Conservation (phyloP, 2,888 invertebrate genomes). For the Pherbina coryleti region DNA sequence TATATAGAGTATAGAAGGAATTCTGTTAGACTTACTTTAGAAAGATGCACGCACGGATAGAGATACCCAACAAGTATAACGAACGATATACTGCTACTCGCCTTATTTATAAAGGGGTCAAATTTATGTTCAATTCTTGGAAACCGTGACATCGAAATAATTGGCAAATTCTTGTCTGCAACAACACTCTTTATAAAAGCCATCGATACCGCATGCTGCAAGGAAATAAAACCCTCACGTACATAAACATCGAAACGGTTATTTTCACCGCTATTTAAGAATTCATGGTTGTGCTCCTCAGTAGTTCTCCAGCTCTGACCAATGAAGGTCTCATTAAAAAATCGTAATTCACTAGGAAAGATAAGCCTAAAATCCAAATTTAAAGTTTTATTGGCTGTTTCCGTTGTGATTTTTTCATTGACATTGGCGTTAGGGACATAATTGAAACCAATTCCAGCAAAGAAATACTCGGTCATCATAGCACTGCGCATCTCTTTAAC, state of each 20-base stretch:
- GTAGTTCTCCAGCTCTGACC: conserved; percentile 56
- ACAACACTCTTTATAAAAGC: conserved; percentile 59
- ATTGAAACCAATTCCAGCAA: conserved; percentile 66
- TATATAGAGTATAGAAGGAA: too few species aligned
- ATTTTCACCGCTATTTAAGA: conserved; percentile 56
- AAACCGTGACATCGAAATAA: conserved; percentile 52
- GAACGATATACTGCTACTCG: conserved; percentile 78
- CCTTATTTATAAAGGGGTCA: conserved; percentile 75
- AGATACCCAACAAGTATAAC: conserved; percentile 83
- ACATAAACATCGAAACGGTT: conserved; percentile 71
- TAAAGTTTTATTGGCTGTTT: neutral
- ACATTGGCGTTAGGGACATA: conserved; percentile 58
- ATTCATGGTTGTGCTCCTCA: conserved; percentile 40
- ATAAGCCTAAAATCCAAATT: conserved; percentile 51
- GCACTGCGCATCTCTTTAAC: conserved; percentile 41
- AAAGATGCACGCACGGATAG: conserved; percentile 75
- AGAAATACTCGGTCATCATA: conserved; percentile 42
- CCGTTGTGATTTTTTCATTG: conserved; percentile 57
- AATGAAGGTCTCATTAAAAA: conserved; percentile 37
- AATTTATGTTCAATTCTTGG: conserved; percentile 71
- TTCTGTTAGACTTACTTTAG: too few species aligned
- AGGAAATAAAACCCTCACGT: conserved; percentile 75
- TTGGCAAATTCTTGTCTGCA: conserved; percentile 38
- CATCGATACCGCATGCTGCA: conserved; percentile 73
- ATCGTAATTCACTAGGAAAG: conserved; percentile 57